Evolutionary conservation across 64 coral and sea anemone species (phyloP), one percentile per base, ranked within the genome.

Genomic region (Catalaphyllia jardinei): DNA sequence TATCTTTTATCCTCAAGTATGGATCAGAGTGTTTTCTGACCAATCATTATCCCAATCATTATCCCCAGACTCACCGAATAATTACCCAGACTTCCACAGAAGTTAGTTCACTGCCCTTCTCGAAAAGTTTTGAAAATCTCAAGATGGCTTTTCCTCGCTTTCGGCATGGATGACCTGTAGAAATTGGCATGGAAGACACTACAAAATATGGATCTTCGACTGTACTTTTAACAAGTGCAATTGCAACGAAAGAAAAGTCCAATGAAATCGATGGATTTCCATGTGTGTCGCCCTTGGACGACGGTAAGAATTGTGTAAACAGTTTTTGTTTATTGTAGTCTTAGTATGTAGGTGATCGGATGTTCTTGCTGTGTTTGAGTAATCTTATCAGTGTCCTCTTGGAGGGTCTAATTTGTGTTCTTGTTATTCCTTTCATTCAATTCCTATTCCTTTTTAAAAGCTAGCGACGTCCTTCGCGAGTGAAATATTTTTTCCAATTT

Each of bases 251-350:
- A 31, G 80, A 82, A 10, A 39, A 84, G 12, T 39, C 62, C 6
- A 46, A 17, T 2, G 81, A 85, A 19, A 59, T 83, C 8, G 87
- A 82, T 31, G 92, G 82, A 62, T 93, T 89, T 59, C 87, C 92
- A n/a, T 93, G 92, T 84, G 61, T 93, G 3, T 93, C 92, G 28
- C 87, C 92, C 28, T n/a, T 93, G 52, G 92, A 93, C 57, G 92
- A 93, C 28, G 92, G 92, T 93, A 76, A 52, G 85, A 15, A 1
- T 27, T 2, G 3, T 22, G 27, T 19, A 10, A 8, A 57, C 35
- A 0, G 27, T 33, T 10, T 38, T 15, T 72, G 14, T 22, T 30
- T 55, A 19, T 50, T 29, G 16, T 39, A 13, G 20, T 35, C 5
- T 46, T 7, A 6, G 42, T 8, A 46, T 46, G 42, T 5, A 25